A percentile compares a stretch with the other conserved stretches of the same genome.
phyloP scores from a whole-genome alignment of 2,888 invertebrate genomes.

The Nomada hirtipes region DNA sequence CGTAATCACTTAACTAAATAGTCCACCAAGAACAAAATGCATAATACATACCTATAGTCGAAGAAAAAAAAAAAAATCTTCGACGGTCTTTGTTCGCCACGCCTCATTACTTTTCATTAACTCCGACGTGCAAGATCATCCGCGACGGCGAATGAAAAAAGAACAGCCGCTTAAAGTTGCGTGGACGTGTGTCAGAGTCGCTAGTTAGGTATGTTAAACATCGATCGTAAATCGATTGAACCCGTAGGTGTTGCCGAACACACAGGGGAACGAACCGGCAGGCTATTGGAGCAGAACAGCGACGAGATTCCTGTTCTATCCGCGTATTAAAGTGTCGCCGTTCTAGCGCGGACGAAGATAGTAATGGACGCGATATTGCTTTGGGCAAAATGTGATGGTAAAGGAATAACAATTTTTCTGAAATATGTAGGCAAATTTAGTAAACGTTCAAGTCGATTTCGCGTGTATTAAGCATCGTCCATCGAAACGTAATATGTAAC shows the following conservation, averaged over 20 bases:
- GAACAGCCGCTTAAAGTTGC: neutral
- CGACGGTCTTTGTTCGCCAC: no score
- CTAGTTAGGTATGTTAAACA: constrained; percentile 1
- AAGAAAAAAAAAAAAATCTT: neutral
- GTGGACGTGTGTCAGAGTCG: neutral
- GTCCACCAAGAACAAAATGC: neutral
- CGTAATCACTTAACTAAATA: constrained; percentile 14
- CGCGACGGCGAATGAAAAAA: no score
- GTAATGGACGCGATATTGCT: no score
- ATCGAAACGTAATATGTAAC: no score
- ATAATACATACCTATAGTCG: no score
- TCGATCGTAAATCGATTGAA: constrained; percentile 39
- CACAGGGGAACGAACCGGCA: constrained; percentile 22
- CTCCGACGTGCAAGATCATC: neutral
- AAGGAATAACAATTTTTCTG: no score
- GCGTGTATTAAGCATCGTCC: no score
- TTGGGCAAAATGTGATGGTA: no score
- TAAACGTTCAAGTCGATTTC: no score
- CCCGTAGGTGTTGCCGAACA: constrained; percentile 49
- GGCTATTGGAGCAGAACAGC: constrained; percentile 59
- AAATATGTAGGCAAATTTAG: no score
- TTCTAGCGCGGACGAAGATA: constrained; percentile 1
- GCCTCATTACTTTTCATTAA: no score
- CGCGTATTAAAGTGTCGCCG: constrained; percentile 16
- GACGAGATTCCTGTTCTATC: constrained; percentile 51